Percentiles rank a stretch among this genome's conserved stretches.
phyloP scores from a whole-genome alignment of 2,888 invertebrate genomes.

The Agrochola lychnidis region DNA sequence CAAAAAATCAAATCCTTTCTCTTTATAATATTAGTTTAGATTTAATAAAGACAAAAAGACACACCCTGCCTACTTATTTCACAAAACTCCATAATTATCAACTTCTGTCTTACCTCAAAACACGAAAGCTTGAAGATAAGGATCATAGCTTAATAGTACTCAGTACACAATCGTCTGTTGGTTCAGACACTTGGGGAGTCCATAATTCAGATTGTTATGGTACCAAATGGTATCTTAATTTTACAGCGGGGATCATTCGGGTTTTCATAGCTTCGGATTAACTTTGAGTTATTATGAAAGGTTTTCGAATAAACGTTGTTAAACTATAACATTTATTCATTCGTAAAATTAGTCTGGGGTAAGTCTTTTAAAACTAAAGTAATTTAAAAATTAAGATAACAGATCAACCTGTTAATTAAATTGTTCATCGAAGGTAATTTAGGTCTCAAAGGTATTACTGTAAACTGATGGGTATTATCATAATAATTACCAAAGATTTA shows the following conservation, averaged over 20 bases:
- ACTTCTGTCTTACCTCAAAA: constrained; percentile 2
- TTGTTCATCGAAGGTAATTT: not conserved
- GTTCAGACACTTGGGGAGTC: constrained; percentile 56
- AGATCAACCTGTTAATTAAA: not conserved
- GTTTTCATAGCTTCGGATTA: constrained; percentile 33
- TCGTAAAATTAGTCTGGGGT: constrained; percentile 25
- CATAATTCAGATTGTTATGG: constrained; percentile 54
- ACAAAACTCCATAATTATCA: not conserved
- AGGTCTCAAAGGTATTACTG: not conserved
- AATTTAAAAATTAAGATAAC: not conserved
- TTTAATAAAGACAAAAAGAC: not conserved
- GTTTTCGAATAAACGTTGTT: constrained; percentile 21
- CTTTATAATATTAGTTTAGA: too few relatives aligned
- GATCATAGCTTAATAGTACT: constrained; percentile 23
- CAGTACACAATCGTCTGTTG: constrained; percentile 55
- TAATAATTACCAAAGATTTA: not conserved
- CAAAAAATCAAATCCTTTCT: too few relatives aligned
- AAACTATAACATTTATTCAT: constrained; percentile 33
- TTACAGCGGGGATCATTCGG: constrained; percentile 51
- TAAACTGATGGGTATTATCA: not conserved
- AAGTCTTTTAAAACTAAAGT: not conserved
- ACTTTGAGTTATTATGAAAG: constrained; percentile 33
- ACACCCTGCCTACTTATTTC: not conserved
- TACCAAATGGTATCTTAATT: constrained; percentile 62
- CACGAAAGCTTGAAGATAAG: constrained; percentile 19